Base-by-base conservation (phyloP, 1,140 invertebrate genomes). In the Solen grandis region DNA sequence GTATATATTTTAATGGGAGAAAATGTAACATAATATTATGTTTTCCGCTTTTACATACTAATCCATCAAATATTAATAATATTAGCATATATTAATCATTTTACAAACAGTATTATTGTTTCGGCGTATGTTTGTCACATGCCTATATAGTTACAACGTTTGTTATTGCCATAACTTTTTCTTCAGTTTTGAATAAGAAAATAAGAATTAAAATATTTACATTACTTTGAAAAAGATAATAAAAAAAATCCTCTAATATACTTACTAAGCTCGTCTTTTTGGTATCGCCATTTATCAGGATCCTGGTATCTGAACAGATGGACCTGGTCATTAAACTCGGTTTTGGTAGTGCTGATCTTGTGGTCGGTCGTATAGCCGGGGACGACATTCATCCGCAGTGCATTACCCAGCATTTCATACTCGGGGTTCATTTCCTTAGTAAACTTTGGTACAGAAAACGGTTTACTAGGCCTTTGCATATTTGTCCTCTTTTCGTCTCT, bases 191-290 rank as follows among this genome's bases (percentile, higher is more conserved):
- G n/a, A n/a, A n/a, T n/a, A n/a, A n/a, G n/a, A n/a, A n/a, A n/a
- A n/a, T n/a, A n/a, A n/a, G n/a, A n/a, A n/a, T n/a, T n/a, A n/a
- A n/a, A n/a, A n/a, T n/a, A n/a, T n/a, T n/a, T n/a, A n/a, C n/a
- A n/a, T n/a, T n/a, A n/a, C n/a, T n/a, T n/a, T n/a, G 5, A 16
- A 66, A 5, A 14, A 10, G 8, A 22, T 38, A 63, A 62, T 19
- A 52, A 5, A 29, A 5, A 19, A 46, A 46, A 46, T 10, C 19
- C 8, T 8, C 41, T 19, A 13, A 22, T 5, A 59, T 68, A 85
- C 88, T 85, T 81, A 88, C 88, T 84, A 22, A 85, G 83, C 46
- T 83, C 86, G 81, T 88, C 88, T 62, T 83, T 79, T 55, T 81
- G 57, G n/a, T 81, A 81, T 74, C 86, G 76, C 68, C 74, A 88